A percentile compares a stretch with the other conserved stretches of the same genome.
phyloP scores from a whole-genome alignment of 1,140 invertebrate species.

The Musca vetustissima region DNA sequence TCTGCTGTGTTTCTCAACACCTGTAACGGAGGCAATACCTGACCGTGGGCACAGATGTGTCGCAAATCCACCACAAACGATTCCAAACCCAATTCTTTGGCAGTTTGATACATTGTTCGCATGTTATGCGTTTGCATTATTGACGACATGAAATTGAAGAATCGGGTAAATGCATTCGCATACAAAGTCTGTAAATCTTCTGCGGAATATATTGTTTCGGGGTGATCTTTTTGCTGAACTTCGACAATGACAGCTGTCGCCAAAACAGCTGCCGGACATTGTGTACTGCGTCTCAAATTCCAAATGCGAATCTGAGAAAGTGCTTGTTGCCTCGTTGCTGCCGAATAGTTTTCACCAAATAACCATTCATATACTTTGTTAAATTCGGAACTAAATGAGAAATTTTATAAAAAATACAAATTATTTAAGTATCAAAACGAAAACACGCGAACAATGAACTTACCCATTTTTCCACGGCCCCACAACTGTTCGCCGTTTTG shows the following conservation, averaged over 20 bases:
- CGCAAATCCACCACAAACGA: slow-evolving; percentile 51
- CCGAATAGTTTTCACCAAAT: slow-evolving; percentile 29
- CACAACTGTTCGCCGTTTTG: slow-evolving; percentile 22
- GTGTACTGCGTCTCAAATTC: slow-evolving; percentile 39
- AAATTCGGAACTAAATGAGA: slow-evolving; percentile 47
- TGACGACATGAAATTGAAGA: slow-evolving; percentile 54
- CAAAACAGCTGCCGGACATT: slow-evolving; percentile 50
- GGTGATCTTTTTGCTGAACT: slow-evolving; percentile 36
- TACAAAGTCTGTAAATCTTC: slow-evolving; percentile 40
- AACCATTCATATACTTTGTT: slow-evolving; percentile 37
- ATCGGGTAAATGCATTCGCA: slow-evolving; percentile 46
- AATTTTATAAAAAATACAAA: neutral
- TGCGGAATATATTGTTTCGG: neutral
- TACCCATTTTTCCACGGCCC: slow-evolving; percentile 30
- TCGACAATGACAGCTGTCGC: slow-evolving; percentile 44
- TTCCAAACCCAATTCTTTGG: slow-evolving; percentile 41
- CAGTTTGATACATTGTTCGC: slow-evolving; percentile 50
- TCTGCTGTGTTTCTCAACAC: slow-evolving; percentile 38
- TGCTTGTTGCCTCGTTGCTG: slow-evolving; percentile 28
- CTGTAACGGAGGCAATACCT: slow-evolving; percentile 39
- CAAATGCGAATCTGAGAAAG: slow-evolving; percentile 42
- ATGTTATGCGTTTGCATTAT: slow-evolving; percentile 46
- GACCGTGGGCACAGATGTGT: slow-evolving; percentile 51
- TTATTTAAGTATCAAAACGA: neutral
- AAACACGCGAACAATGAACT: slow-evolving; percentile 12